Evolutionary conservation across 2,888 invertebrate species (phyloP).

Genomic region (Rhimphoctona megacephalus): DNA sequence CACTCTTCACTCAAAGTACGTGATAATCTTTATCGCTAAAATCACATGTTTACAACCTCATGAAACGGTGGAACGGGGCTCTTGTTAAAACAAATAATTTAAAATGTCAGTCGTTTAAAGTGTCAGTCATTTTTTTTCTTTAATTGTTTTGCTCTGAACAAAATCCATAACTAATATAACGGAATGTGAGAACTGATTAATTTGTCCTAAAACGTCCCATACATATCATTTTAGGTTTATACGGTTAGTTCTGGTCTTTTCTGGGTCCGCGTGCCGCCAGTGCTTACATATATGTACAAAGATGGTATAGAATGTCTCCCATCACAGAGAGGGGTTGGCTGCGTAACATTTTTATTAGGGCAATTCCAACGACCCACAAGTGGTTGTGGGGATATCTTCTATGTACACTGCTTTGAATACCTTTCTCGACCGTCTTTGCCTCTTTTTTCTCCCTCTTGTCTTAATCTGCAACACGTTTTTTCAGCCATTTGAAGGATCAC

Average conservation of each 20-base stretch:
- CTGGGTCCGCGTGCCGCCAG: slow-evolving; percentile 47
- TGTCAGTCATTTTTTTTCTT: no score
- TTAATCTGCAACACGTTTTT: slow-evolving; percentile 22
- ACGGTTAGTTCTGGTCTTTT: slow-evolving; percentile 38
- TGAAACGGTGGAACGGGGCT: no score
- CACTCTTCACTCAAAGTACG: no score
- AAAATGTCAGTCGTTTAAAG: no score
- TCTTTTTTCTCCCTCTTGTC: slow-evolving; percentile 27
- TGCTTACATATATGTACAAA: slow-evolving; percentile 21
- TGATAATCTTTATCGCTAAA: no score
- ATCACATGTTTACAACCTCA: no score
- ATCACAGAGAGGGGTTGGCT: slow-evolving; percentile 69
- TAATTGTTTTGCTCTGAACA: background rate
- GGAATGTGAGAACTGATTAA: background rate
- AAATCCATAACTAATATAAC: background rate
- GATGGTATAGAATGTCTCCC: slow-evolving; percentile 22
- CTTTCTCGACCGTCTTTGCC: slow-evolving; percentile 49
- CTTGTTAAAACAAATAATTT: no score
- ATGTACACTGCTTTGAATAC: slow-evolving; percentile 66
- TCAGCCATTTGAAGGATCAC: slow-evolving; percentile 28
- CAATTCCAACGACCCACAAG: slow-evolving; percentile 81
- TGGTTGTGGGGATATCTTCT: slow-evolving; percentile 73
- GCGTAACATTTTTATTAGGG: slow-evolving; percentile 83
- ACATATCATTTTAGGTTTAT: slow-evolving; percentile 29
- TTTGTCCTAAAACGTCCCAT: slow-evolving; percentile 14